Conservation (phyloP, 1,140 invertebrate genomes). For the Drosophila elegans region DNA sequence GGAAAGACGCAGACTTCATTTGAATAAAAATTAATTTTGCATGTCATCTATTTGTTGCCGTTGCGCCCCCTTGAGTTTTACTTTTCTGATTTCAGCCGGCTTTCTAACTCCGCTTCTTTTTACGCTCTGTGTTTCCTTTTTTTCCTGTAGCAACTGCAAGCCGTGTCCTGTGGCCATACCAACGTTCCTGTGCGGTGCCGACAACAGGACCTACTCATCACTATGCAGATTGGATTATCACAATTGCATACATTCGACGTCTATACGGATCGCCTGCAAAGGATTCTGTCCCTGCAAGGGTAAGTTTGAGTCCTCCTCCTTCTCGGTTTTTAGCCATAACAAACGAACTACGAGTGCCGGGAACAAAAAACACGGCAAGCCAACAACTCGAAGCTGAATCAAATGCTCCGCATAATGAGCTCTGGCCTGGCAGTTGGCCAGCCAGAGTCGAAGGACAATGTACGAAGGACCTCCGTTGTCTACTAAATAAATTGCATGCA, state of each 20-base stretch:
- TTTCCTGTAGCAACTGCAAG: slow-evolving; percentile 88
- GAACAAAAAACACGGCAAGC: slow-evolving; percentile 12
- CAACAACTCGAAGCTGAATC: slow-evolving; percentile 14
- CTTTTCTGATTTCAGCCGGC: slow-evolving; percentile 45
- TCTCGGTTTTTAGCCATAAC: slow-evolving; percentile 8
- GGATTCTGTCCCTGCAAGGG: slow-evolving; percentile 95
- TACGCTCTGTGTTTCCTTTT: background rate
- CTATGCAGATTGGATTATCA: slow-evolving; percentile 95
- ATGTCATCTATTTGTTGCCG: slow-evolving; percentile 76
- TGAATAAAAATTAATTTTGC: slow-evolving; percentile 84
- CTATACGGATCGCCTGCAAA: slow-evolving; percentile 92
- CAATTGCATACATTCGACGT: slow-evolving; percentile 93
- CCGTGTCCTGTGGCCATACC: slow-evolving; percentile 92
- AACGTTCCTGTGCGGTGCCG: slow-evolving; percentile 94
- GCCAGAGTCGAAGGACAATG: slow-evolving; percentile 35
- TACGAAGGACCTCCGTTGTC: slow-evolving; percentile 15
- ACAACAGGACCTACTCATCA: slow-evolving; percentile 97
- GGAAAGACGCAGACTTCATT: slow-evolving; percentile 52
- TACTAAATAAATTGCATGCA: slow-evolving; percentile 64
- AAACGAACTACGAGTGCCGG: slow-evolving; percentile 8
- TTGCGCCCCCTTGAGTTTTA: slow-evolving; percentile 51
- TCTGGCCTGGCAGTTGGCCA: slow-evolving; percentile 59
- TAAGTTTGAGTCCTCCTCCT: slow-evolving; percentile 63
- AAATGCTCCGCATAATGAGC: slow-evolving; percentile 64
- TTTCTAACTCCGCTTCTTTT: slow-evolving; percentile 24